Evolutionary conservation across 2,888 invertebrate genomes (phyloP), one percentile per base, ranked within the genome.

Genomic region (Rhodophaea formosa): DNA sequence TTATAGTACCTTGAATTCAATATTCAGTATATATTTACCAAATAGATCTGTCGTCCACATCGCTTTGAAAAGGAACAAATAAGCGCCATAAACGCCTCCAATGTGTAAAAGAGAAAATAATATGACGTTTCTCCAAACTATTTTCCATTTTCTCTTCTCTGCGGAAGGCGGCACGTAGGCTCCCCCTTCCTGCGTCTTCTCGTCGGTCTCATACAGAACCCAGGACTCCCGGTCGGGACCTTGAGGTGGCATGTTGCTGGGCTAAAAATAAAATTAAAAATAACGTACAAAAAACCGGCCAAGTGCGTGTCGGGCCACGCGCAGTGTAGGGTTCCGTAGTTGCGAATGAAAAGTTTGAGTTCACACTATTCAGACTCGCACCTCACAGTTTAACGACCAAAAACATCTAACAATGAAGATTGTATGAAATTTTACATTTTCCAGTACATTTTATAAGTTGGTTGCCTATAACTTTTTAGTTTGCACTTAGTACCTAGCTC

Each of bases 51-150:
- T 97, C 30, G 79, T 76, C 85, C 95, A 91, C 91, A 94, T 95
- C 3, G 96, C 95, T 44, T 95, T 93, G n/a, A 94, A 93, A 12
- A 96, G 77, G 75, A 94, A 90, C 6, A 96, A 88, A 78, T 94
- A 96, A 0, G 94, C 79, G 35, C 97, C 97, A 70, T 96, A 96
- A 0, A 96, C 65, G 0, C 95, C 95, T 0, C 93, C 94, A 42
- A 93, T 32, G 74, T 97, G 97, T 54, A 97, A 92, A 61, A 94
- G 92, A 0, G 84, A 83, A 77, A 97, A 96, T 1, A 95, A 87
- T 1, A 94, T 86, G 16, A 97, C 95, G 73, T 97, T 97, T 65
- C 95, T 92, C 97, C 97, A 97, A 0, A 97, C 97, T 43, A 96
- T 88, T 68, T 92, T 79, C 64, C 92, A 72, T 70, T 91, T 88